phyloP scores from a whole-genome alignment of 2,797 vertebrate genomes.

The Prionace glauca region DNA sequence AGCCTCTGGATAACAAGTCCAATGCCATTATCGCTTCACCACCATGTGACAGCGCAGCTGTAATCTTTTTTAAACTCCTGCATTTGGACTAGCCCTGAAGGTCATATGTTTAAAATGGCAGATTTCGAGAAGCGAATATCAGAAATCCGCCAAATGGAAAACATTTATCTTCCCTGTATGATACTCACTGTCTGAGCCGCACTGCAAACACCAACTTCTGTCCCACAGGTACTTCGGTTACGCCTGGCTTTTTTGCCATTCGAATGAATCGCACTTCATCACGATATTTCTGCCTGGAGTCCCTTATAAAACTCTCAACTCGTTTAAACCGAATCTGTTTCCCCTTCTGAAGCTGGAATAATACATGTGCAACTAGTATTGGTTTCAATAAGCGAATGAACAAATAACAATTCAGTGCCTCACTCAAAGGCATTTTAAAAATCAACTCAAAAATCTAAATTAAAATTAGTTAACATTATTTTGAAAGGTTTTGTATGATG shows the following conservation, averaged over 20 bases:
- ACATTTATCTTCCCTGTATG: background rate
- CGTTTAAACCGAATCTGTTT: constrained; percentile 75
- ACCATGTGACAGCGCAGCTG: no score
- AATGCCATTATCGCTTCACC: no score
- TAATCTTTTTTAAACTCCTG: no score
- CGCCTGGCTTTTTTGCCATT: constrained; percentile 53
- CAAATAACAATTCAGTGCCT: background rate
- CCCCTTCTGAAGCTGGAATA: constrained; percentile 63
- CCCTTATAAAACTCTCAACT: constrained; percentile 73
- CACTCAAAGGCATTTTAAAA: background rate
- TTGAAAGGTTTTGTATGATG: background rate
- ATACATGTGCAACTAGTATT: constrained; percentile 18
- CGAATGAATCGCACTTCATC: constrained; percentile 68
- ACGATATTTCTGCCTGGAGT: constrained; percentile 63
- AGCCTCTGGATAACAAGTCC: no score
- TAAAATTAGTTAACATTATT: background rate
- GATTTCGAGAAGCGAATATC: no score
- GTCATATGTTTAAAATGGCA: no score
- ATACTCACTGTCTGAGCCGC: constrained; percentile 72
- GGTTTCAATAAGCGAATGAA: background rate
- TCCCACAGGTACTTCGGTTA: constrained; percentile 55
- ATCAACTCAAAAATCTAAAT: background rate
- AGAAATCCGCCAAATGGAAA: no score
- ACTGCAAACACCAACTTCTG: constrained; percentile 75
- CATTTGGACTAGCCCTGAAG: no score